Conservation (phyloP, 2,113 vertebrate genomes). For the Ovis canadensis region DNA sequence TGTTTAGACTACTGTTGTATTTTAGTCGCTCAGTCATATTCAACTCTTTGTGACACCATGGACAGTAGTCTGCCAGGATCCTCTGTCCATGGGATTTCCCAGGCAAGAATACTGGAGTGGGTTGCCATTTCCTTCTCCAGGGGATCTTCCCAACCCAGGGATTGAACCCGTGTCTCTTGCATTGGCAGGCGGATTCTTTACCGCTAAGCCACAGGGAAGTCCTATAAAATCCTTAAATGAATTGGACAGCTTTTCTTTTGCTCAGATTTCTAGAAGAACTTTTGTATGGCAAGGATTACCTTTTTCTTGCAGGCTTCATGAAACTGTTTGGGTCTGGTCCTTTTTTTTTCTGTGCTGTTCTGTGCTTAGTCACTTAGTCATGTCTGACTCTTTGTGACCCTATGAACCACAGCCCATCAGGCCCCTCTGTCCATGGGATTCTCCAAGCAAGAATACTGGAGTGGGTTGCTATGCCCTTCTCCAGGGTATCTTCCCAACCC, state of each 20-base stretch:
- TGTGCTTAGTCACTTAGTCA: neutral
- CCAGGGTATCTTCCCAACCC: neutral
- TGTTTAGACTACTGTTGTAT: neutral
- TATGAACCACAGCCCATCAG: neutral
- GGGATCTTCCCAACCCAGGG: neutral
- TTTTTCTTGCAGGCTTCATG: neutral
- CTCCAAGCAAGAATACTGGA: neutral
- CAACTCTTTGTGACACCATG: neutral
- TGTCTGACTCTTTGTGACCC: neutral
- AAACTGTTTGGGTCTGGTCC: neutral
- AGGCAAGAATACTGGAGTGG: neutral
- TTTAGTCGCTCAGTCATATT: neutral
- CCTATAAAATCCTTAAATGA: neutral
- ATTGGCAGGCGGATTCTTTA: neutral
- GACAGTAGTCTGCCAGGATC: neutral
- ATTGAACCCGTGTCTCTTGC: neutral
- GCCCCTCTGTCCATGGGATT: neutral
- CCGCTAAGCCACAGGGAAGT: neutral
- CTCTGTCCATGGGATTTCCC: neutral
- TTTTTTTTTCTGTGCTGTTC: neutral
- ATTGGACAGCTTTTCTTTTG: neutral
- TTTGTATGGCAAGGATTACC: neutral
- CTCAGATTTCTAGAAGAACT: neutral
- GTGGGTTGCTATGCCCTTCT: neutral
- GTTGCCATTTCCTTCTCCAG: neutral